Base-by-base conservation (phyloP, 2,113 vertebrate species). In the Amphilophus citrinellus region DNA sequence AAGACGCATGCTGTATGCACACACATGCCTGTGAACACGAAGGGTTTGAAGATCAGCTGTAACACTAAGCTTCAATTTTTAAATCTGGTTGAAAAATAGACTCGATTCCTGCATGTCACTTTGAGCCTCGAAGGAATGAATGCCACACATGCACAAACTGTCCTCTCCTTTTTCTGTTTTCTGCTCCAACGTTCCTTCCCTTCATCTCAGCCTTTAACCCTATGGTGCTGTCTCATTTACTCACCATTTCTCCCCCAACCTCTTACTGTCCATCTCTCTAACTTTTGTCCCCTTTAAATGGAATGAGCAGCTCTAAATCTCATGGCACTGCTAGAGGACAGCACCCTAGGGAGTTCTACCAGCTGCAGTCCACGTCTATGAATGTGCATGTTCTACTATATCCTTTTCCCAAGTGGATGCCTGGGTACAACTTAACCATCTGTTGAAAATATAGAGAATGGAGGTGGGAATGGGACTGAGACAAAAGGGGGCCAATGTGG, bases 41-140 rank as follows among this genome's bases (percentile, higher is more conserved):
- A 62, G 18, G 77, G 61, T 89, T 86, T 91, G 85, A 93, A 89
- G 80, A 87, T 86, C 79, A 83, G 84, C 79, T 87, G 42, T 65
- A 80, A 76, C 44, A 77, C 78, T 78, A 84, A 87, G 39, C 78
- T 61, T 87, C 15, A 7, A 3, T 57, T 75, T 86, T 59, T 62
- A 80, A 75, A 85, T 85, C 62, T 61, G 30, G 32, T 39, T 76
- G 75, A 22, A 71, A 84, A 88, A 91, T 15, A 30, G 65, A 22
- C 32, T 59, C 15, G 20, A 86, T 86, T 66, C 24, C 35, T 59
- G 3, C 80, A 76, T 87, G 79, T 68, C 66, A 80, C 53, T 53
- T 6, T 17, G 14, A 39, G 30, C 57, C 85, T 84, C 79, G 22
- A 10, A 50, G 24, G 79, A 85, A 86, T 37, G 50, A 80, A 79